Evolutionary conservation across 2,113 vertebrate species (phyloP).

Genomic region (Sinocyclocheilus anophthalmus): DNA sequence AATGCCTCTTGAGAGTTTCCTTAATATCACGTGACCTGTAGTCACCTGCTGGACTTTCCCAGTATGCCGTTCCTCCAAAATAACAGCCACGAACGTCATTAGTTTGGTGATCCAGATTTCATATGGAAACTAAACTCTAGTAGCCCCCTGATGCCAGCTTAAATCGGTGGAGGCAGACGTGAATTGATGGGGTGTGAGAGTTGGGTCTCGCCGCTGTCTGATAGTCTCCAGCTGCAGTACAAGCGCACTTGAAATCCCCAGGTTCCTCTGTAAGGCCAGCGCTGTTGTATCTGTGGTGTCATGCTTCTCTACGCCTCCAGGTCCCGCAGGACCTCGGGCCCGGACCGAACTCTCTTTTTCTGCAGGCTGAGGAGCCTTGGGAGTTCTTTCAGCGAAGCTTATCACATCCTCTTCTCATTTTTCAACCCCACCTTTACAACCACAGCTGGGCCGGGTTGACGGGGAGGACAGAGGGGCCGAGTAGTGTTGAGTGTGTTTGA

Average conservation of each 20-base stretch:
- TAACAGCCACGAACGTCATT: conserved; percentile 28
- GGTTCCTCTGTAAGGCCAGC: conserved; percentile 4
- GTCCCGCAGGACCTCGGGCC: conserved; percentile 38
- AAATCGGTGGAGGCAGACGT: conserved; percentile 37
- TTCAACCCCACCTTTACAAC: conserved; percentile 68
- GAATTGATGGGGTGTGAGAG: conserved; percentile 45
- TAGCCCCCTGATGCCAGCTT: conserved; percentile 28
- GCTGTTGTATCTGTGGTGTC: conserved; percentile 38
- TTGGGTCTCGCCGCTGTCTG: conserved; percentile 37
- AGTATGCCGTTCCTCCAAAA: background rate
- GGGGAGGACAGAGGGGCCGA: conserved; percentile 37
- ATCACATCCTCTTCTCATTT: conserved; percentile 68
- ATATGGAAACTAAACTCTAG: conserved; percentile 37
- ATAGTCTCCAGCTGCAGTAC: conserved; percentile 37
- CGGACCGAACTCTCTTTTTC: conserved; percentile 48
- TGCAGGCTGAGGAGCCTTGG: conserved; percentile 66
- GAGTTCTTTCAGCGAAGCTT: conserved; percentile 61
- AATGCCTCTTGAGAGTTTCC: conserved; percentile 11
- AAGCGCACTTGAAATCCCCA: conserved; percentile 48
- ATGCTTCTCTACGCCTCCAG: conserved; percentile 27
- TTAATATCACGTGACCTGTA: conserved; percentile 18
- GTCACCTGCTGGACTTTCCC: background rate
- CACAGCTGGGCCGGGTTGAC: conserved; percentile 55
- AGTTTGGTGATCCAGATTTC: conserved; percentile 39
- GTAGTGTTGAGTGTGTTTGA: conserved; percentile 46